These are phyloP conservation scores for Lytechinus variegatus DNA, from an alignment of 35 echinoderm and acorn worm species.

Conservation along the genomic window DNA sequence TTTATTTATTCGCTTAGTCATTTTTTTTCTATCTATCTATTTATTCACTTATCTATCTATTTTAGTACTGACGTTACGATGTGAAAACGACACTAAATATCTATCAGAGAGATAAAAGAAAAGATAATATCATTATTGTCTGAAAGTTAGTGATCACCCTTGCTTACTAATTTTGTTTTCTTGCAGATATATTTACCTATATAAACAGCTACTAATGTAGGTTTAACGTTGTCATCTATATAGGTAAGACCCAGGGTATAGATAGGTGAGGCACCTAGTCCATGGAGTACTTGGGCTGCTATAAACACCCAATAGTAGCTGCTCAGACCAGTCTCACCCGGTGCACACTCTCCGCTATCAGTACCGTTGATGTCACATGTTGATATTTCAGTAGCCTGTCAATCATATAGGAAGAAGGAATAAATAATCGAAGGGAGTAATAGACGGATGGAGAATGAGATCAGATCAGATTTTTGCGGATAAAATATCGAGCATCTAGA, in stretches of 20 bases:
- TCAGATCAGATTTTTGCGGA: too few species aligned
- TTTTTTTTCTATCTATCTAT: too few species aligned
- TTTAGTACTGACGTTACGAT: too few species aligned
- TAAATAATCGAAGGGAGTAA: background rate
- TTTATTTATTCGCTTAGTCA: too few species aligned
- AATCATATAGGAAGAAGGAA: background rate
- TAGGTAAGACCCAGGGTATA: conserved; percentile 90
- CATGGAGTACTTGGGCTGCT: conserved; percentile 82
- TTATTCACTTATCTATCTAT: too few species aligned
- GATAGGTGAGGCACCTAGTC: conserved; percentile 87
- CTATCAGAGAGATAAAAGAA: too few species aligned
- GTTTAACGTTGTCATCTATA: conserved; percentile 82
- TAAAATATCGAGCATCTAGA: too few species aligned
- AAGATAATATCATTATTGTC: too few species aligned
- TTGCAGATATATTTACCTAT: conserved; percentile 65
- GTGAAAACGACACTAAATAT: too few species aligned
- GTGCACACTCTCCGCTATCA: conserved; percentile 27
- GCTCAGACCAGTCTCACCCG: conserved; percentile 65
- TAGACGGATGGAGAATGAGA: background rate
- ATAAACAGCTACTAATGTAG: conserved; percentile 67
- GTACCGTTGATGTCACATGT: conserved; percentile 70
- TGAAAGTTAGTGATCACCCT: too few species aligned
- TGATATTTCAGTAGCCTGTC: conserved; percentile 25
- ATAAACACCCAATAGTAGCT: conserved; percentile 89
- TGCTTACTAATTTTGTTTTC: too few species aligned